Percentiles rank a stretch among this genome's conserved stretches.
Conservation (phyloP, 2,113 vertebrate species). For the Agapornis roseicollis region DNA sequence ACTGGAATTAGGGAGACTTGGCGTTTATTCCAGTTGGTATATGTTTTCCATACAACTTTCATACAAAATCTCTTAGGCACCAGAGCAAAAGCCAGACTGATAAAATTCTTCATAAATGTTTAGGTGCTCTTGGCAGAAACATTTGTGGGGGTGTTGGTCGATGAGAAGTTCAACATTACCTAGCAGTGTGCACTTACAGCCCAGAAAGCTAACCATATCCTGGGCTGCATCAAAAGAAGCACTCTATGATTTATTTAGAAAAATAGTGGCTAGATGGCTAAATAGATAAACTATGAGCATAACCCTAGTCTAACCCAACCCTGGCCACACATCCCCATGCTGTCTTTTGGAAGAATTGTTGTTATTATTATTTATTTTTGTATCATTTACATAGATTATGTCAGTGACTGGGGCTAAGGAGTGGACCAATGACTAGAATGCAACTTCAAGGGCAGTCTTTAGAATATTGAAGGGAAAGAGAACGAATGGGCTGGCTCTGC, state of each 20-base stretch:
- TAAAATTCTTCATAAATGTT: not conserved
- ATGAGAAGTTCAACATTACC: not conserved
- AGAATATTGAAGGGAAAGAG: not conserved
- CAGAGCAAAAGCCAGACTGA: not conserved
- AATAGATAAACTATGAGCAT: not conserved
- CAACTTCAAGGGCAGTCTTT: not conserved
- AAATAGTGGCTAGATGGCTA: not conserved
- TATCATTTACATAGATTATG: not conserved
- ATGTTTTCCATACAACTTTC: not conserved
- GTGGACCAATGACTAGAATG: not conserved
- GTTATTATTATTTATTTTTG: not conserved
- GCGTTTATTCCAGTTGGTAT: not conserved
- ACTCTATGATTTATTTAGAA: not conserved
- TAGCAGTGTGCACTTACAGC: not conserved
- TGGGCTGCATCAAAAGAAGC: not conserved
- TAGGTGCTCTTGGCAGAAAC: not conserved
- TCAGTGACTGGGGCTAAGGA: not conserved
- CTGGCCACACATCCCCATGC: not conserved
- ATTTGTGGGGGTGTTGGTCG: not conserved
- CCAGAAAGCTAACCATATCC: not conserved
- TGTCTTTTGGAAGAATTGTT: not conserved
- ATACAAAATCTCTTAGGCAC: not conserved
- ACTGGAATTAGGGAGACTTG: not conserved
- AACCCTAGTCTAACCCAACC: not conserved
- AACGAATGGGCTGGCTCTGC: not conserved